Evolutionary conservation across 2,888 invertebrate genomes (phyloP).

Genomic region (Dexiosoma caninum): DNA sequence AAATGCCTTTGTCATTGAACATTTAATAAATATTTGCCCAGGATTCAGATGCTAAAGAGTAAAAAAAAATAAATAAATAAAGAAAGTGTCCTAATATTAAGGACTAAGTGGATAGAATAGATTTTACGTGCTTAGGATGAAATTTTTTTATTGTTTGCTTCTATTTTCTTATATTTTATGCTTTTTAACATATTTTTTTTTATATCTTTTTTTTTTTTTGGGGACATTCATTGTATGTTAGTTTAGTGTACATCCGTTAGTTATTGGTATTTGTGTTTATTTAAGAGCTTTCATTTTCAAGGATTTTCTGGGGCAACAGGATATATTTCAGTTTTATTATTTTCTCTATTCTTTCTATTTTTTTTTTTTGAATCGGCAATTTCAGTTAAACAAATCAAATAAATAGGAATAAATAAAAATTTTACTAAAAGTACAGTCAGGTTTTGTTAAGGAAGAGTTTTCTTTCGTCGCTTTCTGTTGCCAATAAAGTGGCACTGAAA

Average conservation of each 20-base stretch:
- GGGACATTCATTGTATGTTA: constrained; percentile 1
- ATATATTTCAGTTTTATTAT: neutral
- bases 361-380: neutral
- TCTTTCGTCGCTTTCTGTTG: too few species aligned
- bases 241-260: constrained; percentile 48
- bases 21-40: constrained; percentile 63
- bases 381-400: constrained; percentile 24
- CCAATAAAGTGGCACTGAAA: too few species aligned
- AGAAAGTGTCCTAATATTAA: constrained; percentile 61
- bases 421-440: neutral
- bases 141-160: constrained; percentile 17
- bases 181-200: constrained; percentile 29
- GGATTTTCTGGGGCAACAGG: constrained; percentile 17
- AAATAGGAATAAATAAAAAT: neutral
- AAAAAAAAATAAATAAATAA: neutral
- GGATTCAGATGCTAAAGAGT: constrained; percentile 15
- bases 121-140: constrained; percentile 61
- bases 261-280: constrained; percentile 71
- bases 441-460: too few species aligned
- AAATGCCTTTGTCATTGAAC: constrained; percentile 60
- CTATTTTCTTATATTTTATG: constrained; percentile 13
- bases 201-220: neutral
- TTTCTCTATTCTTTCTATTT: too few species aligned
- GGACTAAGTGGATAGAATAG: constrained; percentile 64
- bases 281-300: constrained; percentile 57